Conservation (phyloP, 2,888 invertebrate species). For the Byasa hedistus region DNA sequence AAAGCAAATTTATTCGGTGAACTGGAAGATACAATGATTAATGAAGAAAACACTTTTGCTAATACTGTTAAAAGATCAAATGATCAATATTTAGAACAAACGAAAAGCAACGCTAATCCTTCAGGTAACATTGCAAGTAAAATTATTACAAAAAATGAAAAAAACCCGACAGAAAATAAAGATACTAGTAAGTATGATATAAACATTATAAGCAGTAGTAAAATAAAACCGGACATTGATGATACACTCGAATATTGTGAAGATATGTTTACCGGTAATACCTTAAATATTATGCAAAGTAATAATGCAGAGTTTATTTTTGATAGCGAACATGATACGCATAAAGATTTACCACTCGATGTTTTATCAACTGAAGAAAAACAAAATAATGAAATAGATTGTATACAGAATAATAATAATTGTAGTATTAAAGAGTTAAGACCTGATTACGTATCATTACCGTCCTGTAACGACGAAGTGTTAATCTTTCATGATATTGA, state of each 20-base stretch:
- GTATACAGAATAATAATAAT: background rate
- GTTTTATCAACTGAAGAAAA: background rate
- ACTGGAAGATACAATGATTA: constrained; percentile 36
- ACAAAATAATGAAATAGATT: constrained; percentile 1
- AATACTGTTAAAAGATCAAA: constrained; percentile 56
- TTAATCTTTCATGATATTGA: background rate
- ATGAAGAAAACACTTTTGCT: constrained; percentile 49
- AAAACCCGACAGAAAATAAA: background rate
- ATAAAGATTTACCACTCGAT: background rate
- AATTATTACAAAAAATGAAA: constrained; percentile 30
- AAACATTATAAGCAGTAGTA: background rate
- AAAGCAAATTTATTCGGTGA: constrained; percentile 45
- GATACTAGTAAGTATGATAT: background rate
- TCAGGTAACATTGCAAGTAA: constrained; percentile 36
- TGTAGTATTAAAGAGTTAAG: background rate
- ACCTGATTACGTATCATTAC: too few relatives aligned
- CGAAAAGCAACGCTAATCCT: constrained; percentile 33
- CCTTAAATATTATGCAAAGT: constrained; percentile 5
- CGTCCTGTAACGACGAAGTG: background rate
- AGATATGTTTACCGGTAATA: background rate
- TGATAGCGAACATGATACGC: background rate
- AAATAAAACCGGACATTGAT: background rate
- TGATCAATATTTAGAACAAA: constrained; percentile 51
- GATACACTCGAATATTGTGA: background rate
- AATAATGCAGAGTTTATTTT: background rate